Evolutionary conservation across 2,888 invertebrate species (phyloP), one percentile per base, ranked within the genome.

Genomic region (Eupeodes latifasciatus): DNA sequence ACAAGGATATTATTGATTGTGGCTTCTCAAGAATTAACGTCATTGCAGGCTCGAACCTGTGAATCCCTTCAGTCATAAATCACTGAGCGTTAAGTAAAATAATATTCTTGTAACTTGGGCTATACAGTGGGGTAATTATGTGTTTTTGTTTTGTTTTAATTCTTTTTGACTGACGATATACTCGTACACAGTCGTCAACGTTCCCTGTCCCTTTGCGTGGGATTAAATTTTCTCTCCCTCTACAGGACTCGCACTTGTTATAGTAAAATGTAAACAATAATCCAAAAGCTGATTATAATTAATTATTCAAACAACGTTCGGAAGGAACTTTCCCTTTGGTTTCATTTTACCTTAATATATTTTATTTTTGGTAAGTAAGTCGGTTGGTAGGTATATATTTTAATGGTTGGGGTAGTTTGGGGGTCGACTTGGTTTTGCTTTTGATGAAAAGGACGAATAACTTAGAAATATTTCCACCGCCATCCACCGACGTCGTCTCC

Each of bases 251-350:
- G 47, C 47, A 27, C 44, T 71, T 44, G 71, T 53, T 53, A 49
- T 44, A 78, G 71, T 75, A 75, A 72, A 80, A 62, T 40, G 72
- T 72, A 72, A 77, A 74, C 81, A 85, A 81, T 81, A 78, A 88
- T 85, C 85, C 88, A 74, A 62, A 71, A 59, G 74, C 78, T 85
- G 75, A 69, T 85, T 85, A 81, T 81, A 81, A 81, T 85, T 59
- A 72, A 72, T 84, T 84, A 88, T 81, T 84, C 81, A 88, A 81
- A 81, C 69, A 81, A 67, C 74, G 67, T 81, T 80, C 81, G 79
- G 71, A 79, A 72, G 83, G 75, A 80, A 55, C 74, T 69, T 82
- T 53, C 27, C 57, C 69, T 81, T 62, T 74, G 62, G 66, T 62
- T 69, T 69, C 16, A 16, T 40, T 74, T 79, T 69, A 51, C 57